Evolutionary conservation across 1,140 invertebrate genomes (phyloP), one percentile per base, ranked within the genome.

Genomic region (Lithobius niger): DNA sequence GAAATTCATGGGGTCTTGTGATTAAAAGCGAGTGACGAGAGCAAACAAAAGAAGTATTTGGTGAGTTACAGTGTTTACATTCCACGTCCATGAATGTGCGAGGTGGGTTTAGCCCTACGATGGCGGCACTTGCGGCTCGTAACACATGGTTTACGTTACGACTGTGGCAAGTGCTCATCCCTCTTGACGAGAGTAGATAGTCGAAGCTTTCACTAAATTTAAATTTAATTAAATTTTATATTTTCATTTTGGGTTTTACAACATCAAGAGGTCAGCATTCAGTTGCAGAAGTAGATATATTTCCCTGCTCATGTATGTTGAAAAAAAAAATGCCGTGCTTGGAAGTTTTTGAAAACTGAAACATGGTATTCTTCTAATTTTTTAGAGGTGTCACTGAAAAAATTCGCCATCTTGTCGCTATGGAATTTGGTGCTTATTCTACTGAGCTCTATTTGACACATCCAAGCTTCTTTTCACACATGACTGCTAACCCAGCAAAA

Each of bases 401-500:
- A 76, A 83, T 91, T 48, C 83, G 85, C 64, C 73, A 79, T 62
- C 77, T 81, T 3, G 77, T 92, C 49, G 79, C 83, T 2, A 76
- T 83, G 65, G 77, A 84, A 63, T 93, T 92, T 76, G 77, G 76
- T 28, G 72, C 89, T 16, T 70, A 79, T 54, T 66, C 71, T 15
- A 71, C 77, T 54, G 77, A 77, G 65, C 72, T 91, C 52, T 82
- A 81, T 71, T 70, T 91, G 51, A 88, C 88, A 15, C 79, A 84
- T 66, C 87, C 88, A 28, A 88, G 85, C 44, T 92, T 90, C 67
- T 88, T 91, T 64, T 89, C 87, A 10, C 73, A 79, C 64, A 79
- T 91, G 55, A 86, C 80, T 36, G 71, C 79, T 57, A 74, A 71
- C 51, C 71, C 78, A 26, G 76, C 86, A 10, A 77, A 79, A 62